Evolutionary conservation across 2,888 invertebrate species (phyloP).

Genomic region (Tipula lateralis): DNA sequence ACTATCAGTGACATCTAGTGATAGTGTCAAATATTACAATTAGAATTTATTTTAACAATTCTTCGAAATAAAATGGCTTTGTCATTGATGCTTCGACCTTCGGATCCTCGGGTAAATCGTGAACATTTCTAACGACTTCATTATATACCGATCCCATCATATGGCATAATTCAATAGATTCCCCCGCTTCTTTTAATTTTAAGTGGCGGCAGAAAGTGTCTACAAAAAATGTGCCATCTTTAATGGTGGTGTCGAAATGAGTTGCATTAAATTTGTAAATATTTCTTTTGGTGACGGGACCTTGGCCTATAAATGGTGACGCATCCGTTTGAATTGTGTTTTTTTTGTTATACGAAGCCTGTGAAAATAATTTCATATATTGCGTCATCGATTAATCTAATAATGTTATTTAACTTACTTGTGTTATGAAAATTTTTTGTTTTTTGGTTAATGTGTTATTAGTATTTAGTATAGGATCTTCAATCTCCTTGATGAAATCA

Average conservation of each 20-base stretch:
- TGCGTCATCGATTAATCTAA: not conserved
- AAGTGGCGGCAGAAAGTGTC: not conserved
- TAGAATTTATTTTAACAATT: no score
- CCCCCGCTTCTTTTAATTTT: not conserved
- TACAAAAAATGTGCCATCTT: not conserved
- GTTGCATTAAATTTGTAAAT: constrained; percentile 7
- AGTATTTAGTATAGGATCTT: constrained; percentile 42
- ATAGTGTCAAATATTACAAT: no score
- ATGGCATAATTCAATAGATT: not conserved
- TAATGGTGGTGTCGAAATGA: not conserved
- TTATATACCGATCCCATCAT: not conserved
- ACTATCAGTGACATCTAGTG: no score
- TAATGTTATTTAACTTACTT: constrained; percentile 43
- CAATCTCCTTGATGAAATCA: constrained; percentile 41
- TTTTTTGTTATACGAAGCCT: not conserved
- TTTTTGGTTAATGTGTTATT: constrained; percentile 43
- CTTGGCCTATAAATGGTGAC: no score
- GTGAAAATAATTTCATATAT: not conserved
- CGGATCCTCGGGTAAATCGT: not conserved
- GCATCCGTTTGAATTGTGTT: not conserved
- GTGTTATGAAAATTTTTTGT: constrained; percentile 46
- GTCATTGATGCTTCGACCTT: not conserved
- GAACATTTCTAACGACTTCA: not conserved
- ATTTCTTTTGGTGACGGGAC: constrained; percentile 33
- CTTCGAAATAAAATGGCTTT: not conserved